Base-by-base conservation (phyloP, 2,113 vertebrate genomes). In the Smithornis capensis region DNA sequence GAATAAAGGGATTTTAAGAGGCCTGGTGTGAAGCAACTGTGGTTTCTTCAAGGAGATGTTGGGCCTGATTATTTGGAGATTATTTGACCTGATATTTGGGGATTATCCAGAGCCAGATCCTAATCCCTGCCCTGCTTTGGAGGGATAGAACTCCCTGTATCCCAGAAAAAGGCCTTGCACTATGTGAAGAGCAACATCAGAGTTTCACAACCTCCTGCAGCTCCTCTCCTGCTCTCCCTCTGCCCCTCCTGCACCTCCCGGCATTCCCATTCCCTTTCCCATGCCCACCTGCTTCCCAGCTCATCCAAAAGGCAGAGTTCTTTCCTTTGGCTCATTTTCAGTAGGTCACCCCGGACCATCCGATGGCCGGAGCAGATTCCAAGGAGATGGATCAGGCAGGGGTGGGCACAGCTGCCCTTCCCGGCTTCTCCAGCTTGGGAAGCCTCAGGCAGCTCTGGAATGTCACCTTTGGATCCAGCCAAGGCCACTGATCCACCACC, bases 221-320 rank as follows among this genome's bases (percentile, higher is more conserved):
- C 49, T 73, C 63, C 4, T 25, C 37, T 1, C 1, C 45, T 14
- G 27, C 27, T 53, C 35, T 25, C 24, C 18, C 19, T 55, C 44
- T 12, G 18, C 23, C 44, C 38, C 63, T 53, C 52, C 3, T 21
- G 31, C 59, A 1, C 18, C 25, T 80, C 63, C 35, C 70, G 24
- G 15, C 10, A 37, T n/a, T 56, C 23, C 45, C 42, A 10, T 55
- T 67, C 40, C 13, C 10, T n/a, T n/a, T 56, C 23, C 45, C 42
- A 10, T 59, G 67, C 45, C 77, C 55, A 38, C n/a, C 21, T 0
- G 0, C 60, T 24, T 77, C 45, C 65, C 28, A 13, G 5, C 14
- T 63, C 12, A 9, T 24, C 77, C 35, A 10, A 49, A 71, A 76
- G 21, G 27, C 27, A 2, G 19, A 0, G 0, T 9, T 45, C 2